Base-by-base conservation (phyloP, 2,797 vertebrate species). In the Gorsachius magnificus region DNA sequence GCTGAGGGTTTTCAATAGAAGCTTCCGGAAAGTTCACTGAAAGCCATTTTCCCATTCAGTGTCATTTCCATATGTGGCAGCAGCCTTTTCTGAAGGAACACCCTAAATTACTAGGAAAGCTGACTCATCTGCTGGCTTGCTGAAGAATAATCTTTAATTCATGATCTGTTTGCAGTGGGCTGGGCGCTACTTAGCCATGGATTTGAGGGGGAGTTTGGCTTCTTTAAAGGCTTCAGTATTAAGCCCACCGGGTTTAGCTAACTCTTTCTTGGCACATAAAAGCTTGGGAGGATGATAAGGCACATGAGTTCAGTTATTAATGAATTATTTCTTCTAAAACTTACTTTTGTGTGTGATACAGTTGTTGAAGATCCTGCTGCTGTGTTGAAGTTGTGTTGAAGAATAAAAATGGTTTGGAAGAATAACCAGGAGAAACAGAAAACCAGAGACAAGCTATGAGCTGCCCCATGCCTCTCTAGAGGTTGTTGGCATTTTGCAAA, bases 61-160 rank as follows among this genome's bases (percentile, higher is more conserved):
- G 84, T 92, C 61, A 83, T 90, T 95, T 78, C 71, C 28, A 13
- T 51, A 65, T 2, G 0, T 63, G 87, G 94, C 88, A 94, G 75
- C 77, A 95, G 38, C 58, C 53, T 89, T 91, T 87, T 95, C 84
- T 92, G 79, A 89, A 94, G 87, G 61, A 92, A 63, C 78, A 81
- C 83, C 71, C 61, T 61, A 57, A 87, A 89, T 65, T 89, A 71
- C 78, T 75, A 69, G 87, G 79, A 51, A 89, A 74, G 61, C 75
- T 96, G 96, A 89, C 71, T 95, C 81, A 94, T 96, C 81, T 89
- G 41, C 84, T 95, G 78, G 89, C 60, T 89, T 89, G 46, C 68
- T 89, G 81, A 94, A 83, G 45, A 91, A 56, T 89, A 58, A 91
- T 94, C 89, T 93, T 96, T 87, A 89, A 95, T 92, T 94, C 75